Base-by-base conservation (phyloP, 2,113 vertebrate species). In the Heloderma charlesbogerti region DNA sequence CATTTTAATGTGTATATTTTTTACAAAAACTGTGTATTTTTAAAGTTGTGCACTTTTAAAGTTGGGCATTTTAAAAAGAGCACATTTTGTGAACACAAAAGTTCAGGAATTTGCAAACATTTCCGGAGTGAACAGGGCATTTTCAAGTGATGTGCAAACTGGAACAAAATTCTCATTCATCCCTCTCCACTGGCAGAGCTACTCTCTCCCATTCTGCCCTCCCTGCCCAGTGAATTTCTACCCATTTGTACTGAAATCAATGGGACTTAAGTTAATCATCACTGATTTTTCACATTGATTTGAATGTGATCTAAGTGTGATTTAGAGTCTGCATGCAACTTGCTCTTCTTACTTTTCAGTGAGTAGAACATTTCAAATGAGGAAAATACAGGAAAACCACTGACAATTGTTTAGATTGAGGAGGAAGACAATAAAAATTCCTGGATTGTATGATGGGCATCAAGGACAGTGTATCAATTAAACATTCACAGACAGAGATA, bases 391-490 rank as follows among this genome's bases (percentile, higher is more conserved):
- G 92, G 27, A 71, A 82, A 51, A 88, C 82, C 94, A 66, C 95
- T 34, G 91, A 57, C 87, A 89, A 89, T 91, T 92, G 71, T 84
- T 48, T 31, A 20, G 93, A 20, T 92, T 91, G 81, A 93, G 91
- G 34, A 94, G 31, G 92, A 95, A 96, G 88, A 40, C 92, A 81
- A 94, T 88, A 89, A 94, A 77, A 83, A 92, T 89, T 90, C 89
- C 66, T 86, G 90, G 18, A 54, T 96, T 95, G 94, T 79, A 82
- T 96, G 92, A 92, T 91, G 95, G 94, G 89, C 91, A 93, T 92
- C 78, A 91, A 91, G 92, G 89, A 83, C 48, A 45, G 12, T 31
- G 89, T 92, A 95, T 93, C 96, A 91, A 89, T 0, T 40, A 71
- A 22, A 95, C 40, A 48, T n/a, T n/a, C 29, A 69, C 66, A 71